These are phyloP conservation scores for Hippocampus barbouri DNA, from an alignment of 2,113 vertebrate species.

Conservation along the genomic window DNA sequence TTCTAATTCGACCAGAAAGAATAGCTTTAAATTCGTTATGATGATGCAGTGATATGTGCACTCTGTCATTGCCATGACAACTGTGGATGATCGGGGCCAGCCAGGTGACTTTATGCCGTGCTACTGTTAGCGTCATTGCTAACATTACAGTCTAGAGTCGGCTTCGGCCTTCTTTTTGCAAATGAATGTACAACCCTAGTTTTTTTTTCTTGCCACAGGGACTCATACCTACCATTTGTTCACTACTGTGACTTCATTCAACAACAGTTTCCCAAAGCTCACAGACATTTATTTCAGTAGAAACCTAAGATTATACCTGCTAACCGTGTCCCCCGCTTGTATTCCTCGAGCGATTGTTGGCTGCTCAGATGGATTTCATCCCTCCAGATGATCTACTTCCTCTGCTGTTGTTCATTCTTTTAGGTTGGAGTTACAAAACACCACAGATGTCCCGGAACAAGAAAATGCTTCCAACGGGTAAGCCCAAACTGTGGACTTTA, in stretches of 20 bases:
- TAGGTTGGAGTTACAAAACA: constrained; percentile 63
- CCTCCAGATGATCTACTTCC: constrained; percentile 20
- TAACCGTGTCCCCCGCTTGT: constrained; percentile 39
- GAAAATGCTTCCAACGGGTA: constrained; percentile 53
- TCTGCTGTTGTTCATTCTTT: constrained; percentile 48
- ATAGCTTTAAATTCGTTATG: too few species aligned
- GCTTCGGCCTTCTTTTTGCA: too few species aligned
- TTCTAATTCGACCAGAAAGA: too few species aligned
- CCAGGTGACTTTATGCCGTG: too few species aligned
- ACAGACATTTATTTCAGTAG: neutral
- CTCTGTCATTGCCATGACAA: too few species aligned
- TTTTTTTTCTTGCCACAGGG: too few species aligned
- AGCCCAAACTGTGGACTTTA: constrained; percentile 14
- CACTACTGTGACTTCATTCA: neutral
- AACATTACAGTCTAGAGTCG: neutral
- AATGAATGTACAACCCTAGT: too few species aligned
- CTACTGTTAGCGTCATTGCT: neutral
- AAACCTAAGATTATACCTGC: constrained; percentile 27
- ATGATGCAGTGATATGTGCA: too few species aligned
- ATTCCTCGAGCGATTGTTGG: constrained; percentile 51
- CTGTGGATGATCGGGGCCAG: too few species aligned
- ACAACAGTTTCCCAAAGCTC: neutral
- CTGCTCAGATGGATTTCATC: constrained; percentile 40
- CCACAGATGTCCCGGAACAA: constrained; percentile 42
- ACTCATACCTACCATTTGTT: neutral